phyloP scores from a whole-genome alignment of 2,113 vertebrate species.

The Coregonus clupeaformis region DNA sequence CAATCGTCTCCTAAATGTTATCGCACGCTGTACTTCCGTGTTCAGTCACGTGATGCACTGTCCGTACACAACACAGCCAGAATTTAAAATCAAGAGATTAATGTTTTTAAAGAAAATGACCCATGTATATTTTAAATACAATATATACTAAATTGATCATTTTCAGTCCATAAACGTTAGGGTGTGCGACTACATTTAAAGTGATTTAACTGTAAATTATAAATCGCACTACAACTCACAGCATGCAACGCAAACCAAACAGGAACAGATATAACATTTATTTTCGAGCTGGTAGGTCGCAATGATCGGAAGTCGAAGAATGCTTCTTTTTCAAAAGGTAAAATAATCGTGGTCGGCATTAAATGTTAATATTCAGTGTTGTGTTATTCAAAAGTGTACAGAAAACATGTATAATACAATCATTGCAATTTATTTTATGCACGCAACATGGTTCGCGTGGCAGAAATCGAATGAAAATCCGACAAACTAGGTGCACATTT shows the following conservation, averaged over 20 bases:
- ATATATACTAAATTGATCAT: too few species aligned
- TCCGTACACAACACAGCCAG: not conserved
- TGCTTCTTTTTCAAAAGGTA: not conserved
- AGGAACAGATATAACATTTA: not conserved
- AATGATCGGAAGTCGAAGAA: not conserved
- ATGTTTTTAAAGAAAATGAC: not conserved
- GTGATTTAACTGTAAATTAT: too few species aligned
- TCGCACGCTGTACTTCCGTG: not conserved
- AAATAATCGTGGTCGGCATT: not conserved
- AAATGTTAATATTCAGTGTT: not conserved
- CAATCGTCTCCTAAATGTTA: not conserved
- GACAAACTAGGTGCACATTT: not conserved
- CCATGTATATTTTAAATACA: not conserved
- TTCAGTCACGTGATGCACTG: slow-evolving; percentile 1
- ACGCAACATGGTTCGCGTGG: not conserved
- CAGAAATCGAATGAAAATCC: not conserved
- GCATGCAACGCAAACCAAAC: slow-evolving; percentile 18
- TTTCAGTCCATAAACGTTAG: too few species aligned
- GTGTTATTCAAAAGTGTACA: not conserved
- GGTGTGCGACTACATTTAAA: too few species aligned
- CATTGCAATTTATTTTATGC: too few species aligned
- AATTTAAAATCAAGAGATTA: not conserved
- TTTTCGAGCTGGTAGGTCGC: too few species aligned
- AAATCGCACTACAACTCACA: slow-evolving; percentile 20
- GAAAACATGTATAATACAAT: not conserved